Evolutionary conservation across 2,797 vertebrate species (phyloP).

Genomic region (Pseudomugil gertrudae): DNA sequence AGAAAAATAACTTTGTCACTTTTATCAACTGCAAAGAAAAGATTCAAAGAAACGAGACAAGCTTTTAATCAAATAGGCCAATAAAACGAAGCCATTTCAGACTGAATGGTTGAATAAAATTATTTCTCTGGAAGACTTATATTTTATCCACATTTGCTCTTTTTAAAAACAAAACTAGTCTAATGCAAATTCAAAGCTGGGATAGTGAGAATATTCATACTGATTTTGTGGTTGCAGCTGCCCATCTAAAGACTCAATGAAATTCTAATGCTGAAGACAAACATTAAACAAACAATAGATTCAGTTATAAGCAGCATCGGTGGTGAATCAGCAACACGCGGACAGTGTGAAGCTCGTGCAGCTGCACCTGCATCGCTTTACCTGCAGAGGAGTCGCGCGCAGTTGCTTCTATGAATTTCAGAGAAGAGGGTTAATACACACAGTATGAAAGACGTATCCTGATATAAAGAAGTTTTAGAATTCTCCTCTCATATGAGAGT

Average conservation of each 20-base stretch:
- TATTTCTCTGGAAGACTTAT: too few relatives aligned
- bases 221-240: conserved; percentile 44
- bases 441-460: neutral
- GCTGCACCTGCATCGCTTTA: conserved; percentile 56
- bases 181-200: too few relatives aligned
- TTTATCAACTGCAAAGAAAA: neutral
- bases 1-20: neutral
- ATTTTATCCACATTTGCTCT: too few relatives aligned
- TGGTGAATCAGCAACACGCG: conserved; percentile 50
- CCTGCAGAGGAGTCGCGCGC: conserved; percentile 39
- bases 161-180: too few relatives aligned
- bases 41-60: neutral
- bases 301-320: conserved; percentile 34
- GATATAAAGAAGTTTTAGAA: conserved; percentile 3
- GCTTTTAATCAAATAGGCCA: neutral
- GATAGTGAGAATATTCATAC: neutral
- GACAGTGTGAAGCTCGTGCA: neutral
- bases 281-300: conserved; percentile 49
- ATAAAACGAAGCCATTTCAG: neutral
- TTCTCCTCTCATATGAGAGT: too few relatives aligned
- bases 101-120: neutral
- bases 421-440: conserved; percentile 54
- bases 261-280: conserved; percentile 19
- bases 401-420: conserved; percentile 31
- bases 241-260: conserved; percentile 42